Conservation (phyloP, 2,113 vertebrate species). For the Panthera uncia region DNA sequence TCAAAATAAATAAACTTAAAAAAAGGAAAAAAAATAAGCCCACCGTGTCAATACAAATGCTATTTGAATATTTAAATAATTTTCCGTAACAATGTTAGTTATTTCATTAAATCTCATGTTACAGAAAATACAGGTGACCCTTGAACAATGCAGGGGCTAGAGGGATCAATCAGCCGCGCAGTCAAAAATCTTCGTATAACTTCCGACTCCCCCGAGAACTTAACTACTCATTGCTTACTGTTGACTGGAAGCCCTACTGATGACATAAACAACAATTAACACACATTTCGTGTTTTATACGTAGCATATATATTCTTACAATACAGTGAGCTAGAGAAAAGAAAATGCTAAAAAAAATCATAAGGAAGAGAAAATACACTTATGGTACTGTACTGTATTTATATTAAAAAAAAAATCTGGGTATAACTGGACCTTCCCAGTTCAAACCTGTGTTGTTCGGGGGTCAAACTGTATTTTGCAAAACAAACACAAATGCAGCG, state of each 20-base stretch:
- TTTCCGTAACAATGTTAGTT: neutral
- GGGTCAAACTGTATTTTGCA: neutral
- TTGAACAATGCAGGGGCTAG: neutral
- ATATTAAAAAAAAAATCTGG: neutral
- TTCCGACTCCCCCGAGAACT: neutral
- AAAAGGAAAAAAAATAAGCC: neutral
- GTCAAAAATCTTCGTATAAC: neutral
- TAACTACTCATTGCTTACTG: neutral
- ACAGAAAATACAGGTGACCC: neutral
- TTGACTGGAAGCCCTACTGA: neutral
- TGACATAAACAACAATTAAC: neutral
- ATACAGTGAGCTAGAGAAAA: neutral
- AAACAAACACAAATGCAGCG: neutral
- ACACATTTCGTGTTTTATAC: neutral
- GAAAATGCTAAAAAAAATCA: neutral
- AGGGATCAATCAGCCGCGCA: neutral
- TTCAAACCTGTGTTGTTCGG: neutral
- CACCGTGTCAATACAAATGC: neutral
- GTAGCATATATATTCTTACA: neutral
- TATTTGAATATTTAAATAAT: neutral
- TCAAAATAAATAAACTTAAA: no score
- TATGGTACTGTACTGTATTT: neutral
- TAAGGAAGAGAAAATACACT: neutral
- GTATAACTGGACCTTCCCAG: neutral
- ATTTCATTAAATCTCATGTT: neutral